phyloP scores from a whole-genome alignment of 2,113 vertebrate species.

The Sinosuthora webbiana region DNA sequence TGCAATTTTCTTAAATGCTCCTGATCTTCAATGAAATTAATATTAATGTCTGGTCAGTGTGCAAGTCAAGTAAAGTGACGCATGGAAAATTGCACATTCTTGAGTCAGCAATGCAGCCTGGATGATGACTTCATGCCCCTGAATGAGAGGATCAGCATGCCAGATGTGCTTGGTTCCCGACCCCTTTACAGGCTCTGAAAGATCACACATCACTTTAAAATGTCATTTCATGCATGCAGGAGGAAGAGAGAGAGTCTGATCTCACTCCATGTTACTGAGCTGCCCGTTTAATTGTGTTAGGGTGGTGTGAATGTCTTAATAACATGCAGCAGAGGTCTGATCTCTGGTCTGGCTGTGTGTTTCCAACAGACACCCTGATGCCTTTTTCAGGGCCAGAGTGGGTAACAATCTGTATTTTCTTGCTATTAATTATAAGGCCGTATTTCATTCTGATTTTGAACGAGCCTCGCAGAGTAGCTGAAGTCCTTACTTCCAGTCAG shows the following conservation, averaged over 20 bases:
- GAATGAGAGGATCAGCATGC: not conserved
- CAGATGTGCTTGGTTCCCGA: not conserved
- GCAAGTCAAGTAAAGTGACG: not conserved
- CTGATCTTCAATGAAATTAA: not conserved
- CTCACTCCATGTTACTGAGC: not conserved
- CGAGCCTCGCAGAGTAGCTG: rapidly evolving
- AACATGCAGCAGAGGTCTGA: not conserved
- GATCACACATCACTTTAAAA: not conserved
- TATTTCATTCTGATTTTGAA: not conserved
- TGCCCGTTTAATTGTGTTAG: not conserved
- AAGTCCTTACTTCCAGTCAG: not conserved
- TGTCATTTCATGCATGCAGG: not conserved
- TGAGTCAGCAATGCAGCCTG: not conserved
- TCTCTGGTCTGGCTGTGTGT: not conserved
- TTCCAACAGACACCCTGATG: not conserved
- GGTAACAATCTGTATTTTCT: not conserved
- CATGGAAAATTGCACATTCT: conserved; percentile 13
- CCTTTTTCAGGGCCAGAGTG: not conserved
- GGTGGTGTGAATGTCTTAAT: not conserved
- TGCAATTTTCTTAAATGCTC: not conserved
- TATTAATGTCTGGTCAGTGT: not conserved
- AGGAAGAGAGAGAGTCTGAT: not conserved
- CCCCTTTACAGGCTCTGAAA: not conserved
- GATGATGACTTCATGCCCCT: conserved; percentile 39
- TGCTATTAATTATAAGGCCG: not conserved